Base-by-base conservation (phyloP, 2,113 vertebrate species). In the Paratilapia polleni region DNA sequence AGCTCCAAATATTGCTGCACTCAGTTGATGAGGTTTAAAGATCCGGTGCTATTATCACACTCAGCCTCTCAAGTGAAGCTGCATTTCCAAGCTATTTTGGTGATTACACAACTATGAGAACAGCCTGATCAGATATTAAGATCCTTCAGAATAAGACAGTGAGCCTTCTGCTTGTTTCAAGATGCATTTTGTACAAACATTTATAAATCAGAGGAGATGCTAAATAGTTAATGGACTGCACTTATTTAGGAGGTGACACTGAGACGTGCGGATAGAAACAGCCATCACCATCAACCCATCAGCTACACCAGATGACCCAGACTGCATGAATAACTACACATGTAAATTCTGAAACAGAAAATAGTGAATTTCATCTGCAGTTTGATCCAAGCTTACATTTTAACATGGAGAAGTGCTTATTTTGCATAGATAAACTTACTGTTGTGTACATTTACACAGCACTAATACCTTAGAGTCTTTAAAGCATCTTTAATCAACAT, bases 11-110 rank as follows among this genome's bases (percentile, higher is more conserved):
- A 61, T 79, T 38, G 76, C 82, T 64, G 81, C 24, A 57, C 87
- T 92, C 88, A 88, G 56, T 47, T 2, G 34, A 20, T 4, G 84
- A 64, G 68, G 26, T 80, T 84, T 85, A 80, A 79, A 86, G 77
- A 87, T 87, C 34, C 17, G 58, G 8, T 49, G 56, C 76, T 62
- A 38, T 86, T 64, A 70, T 82, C 76, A 54, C 63, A 13, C 78
- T 52, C 10, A 1, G 24, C 47, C 62, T 63, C 64, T 70, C 43
- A 24, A 68, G 26, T 10, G 28, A 36, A 28, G 81, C 58, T 54
- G 41, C 20, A 2, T 68, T 78, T 80, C 49, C 28, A 73, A 52
- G 66, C 17, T 31, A 31, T 52, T 73, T 73, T 3, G 17, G 26
- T 52, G 66, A 52, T 73, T 0, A 0, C 47, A 2, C 66, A 31